Evolutionary conservation across 2,797 vertebrate species (phyloP), one percentile per base, ranked within the genome.

Genomic region (Halcyon chelicuti): DNA sequence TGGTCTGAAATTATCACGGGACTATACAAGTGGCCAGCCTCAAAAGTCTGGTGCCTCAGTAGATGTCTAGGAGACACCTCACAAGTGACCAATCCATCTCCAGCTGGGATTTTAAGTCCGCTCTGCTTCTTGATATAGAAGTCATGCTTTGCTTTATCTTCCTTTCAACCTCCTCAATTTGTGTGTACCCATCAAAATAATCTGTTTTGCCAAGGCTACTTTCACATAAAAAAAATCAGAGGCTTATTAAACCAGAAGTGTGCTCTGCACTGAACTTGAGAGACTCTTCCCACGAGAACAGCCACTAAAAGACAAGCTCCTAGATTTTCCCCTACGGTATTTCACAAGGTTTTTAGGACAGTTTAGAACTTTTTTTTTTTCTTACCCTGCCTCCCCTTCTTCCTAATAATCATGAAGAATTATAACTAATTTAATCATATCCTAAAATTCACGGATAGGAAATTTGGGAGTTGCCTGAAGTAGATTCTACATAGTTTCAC

Each of bases 331-430:
- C 55, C 42, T 58, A 73, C 15, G 40, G 74, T 87, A 89, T 57
- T 68, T 92, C 74, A 88, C 79, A 94, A 62, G 28, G 92, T 86
- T 87, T 86, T 87, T 46, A 73, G 21, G 46, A 67, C 26, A 82
- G 40, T 46, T 66, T 54, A 66, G 65, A 47, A 44, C 4, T 60
- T 76, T 83, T 63, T 75, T 66, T 42, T 87, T 58, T 63, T 8
- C 47, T 21, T 10, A 47, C 6, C 2, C 8, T 9, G 7, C 2
- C 23, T 37, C 17, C 3, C 14, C 11, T 54, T n/a, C 70, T 81
- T 33, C 65, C 62, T 73, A 86, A 68, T 18, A 81, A 68, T 52
- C 74, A 91, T 58, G 39, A 89, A 77, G 31, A 31, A 92, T 66
- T 86, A 46, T 72, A 93, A 86, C 40, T 73, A 58, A 62, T 79